phyloP scores from a whole-genome alignment of 2,113 vertebrate species.

The Eulacestoma nigropectus region DNA sequence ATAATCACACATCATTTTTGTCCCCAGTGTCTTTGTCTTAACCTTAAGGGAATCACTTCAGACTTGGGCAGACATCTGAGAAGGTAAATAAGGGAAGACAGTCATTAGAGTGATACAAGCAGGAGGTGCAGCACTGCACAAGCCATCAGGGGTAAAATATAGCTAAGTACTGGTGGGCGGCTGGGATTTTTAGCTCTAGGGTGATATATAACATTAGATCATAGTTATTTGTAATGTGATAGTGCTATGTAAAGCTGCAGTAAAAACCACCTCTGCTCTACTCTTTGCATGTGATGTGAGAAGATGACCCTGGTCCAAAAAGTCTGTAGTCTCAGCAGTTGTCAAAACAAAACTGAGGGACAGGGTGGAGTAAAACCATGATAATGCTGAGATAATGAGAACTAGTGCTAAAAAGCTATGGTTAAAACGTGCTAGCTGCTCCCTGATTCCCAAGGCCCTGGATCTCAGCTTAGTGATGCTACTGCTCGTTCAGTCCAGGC shows the following conservation, averaged over 20 bases:
- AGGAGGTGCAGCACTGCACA: neutral
- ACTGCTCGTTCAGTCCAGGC: neutral
- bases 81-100: slow-evolving; percentile 18
- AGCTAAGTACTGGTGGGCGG: neutral
- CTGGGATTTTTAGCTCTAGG: slow-evolving; percentile 30
- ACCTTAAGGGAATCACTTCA: neutral
- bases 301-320: neutral
- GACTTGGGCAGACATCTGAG: neutral
- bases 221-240: slow-evolving; percentile 27
- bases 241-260: neutral
- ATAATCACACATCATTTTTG: neutral
- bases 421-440: neutral
- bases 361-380: neutral
- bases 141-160: slow-evolving; percentile 37
- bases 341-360: neutral
- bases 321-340: neutral
- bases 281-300: neutral
- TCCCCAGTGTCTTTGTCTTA: neutral
- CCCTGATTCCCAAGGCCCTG: neutral
- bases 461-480: neutral
- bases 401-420: neutral
- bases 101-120: neutral
- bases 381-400: neutral
- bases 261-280: neutral
- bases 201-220: slow-evolving; percentile 50